Conservation (phyloP, 2,888 invertebrate genomes). For the Chymomyza caudatula region DNA sequence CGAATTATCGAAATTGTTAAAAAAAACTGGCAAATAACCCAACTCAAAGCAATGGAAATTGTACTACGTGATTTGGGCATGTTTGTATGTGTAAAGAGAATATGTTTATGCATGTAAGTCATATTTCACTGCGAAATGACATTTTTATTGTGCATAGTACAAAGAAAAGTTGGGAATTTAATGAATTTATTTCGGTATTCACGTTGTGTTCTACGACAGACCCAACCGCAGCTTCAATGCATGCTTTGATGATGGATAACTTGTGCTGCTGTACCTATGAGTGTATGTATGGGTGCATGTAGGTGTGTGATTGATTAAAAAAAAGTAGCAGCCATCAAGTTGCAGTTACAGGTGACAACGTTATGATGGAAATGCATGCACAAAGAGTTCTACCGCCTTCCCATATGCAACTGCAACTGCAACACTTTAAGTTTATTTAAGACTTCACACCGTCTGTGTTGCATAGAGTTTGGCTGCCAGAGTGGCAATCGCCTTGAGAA, state of each 20-base stretch:
- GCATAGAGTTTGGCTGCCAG: conserved; percentile 7
- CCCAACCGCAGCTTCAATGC: neutral
- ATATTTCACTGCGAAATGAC: conserved; percentile 66
- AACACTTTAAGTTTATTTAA: conserved; percentile 60
- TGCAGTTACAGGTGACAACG: neutral
- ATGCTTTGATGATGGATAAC: conserved; percentile 24
- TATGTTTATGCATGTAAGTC: conserved; percentile 10
- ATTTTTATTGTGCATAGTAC: conserved; percentile 59
- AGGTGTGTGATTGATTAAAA: conserved; percentile 63
- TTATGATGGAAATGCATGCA: neutral
- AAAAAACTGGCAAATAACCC: neutral
- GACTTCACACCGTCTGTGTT: conserved; percentile 53
- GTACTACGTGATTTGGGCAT: conserved; percentile 58
- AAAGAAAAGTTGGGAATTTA: conserved; percentile 17
- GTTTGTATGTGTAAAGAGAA: neutral
- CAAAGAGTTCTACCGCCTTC: conserved; percentile 4
- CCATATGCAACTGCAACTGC: conserved; percentile 31
- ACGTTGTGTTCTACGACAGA: conserved; percentile 10
- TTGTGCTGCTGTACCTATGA: neutral
- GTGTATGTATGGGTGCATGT: neutral
- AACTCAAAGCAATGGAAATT: conserved; percentile 26
- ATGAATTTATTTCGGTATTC: conserved; percentile 53
- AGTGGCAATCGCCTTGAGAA: conserved; percentile 69
- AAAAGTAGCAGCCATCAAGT: conserved; percentile 8
- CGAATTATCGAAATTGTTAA: conserved; percentile 52